Evolutionary conservation across 1,140 invertebrate species (phyloP), one percentile per base, ranked within the genome.

Genomic region (Popillia japonica): DNA sequence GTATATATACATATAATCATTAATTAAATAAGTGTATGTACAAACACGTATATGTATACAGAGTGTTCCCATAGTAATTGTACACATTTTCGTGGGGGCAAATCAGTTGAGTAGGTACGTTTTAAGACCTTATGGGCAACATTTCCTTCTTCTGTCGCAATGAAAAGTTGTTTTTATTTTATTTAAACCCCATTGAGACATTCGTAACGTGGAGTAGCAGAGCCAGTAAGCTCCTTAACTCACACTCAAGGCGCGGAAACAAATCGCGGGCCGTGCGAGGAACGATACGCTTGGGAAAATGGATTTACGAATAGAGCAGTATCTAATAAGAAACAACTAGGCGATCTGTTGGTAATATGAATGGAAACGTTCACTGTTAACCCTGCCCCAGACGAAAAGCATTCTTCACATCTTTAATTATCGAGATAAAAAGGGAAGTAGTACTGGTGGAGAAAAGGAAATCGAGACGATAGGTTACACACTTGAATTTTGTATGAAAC

Each of bases 21-120:
- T 81, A 82, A 80, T 82, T 79, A 82, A 81, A 81, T 76, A 79
- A 81, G 80, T 82, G 81, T n/a, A n/a, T n/a, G n/a, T n/a, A n/a
- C n/a, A n/a, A n/a, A n/a, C n/a, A n/a, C n/a, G n/a, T n/a, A n/a
- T n/a, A n/a, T n/a, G n/a, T n/a, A n/a, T n/a, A n/a, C n/a, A n/a
- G n/a, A n/a, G n/a, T n/a, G n/a, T n/a, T n/a, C n/a, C n/a, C n/a
- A n/a, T n/a, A n/a, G n/a, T n/a, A n/a, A n/a, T n/a, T n/a, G n/a
- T n/a, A n/a, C n/a, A n/a, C n/a, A n/a, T n/a, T n/a, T n/a, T n/a
- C n/a, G n/a, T n/a, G n/a, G n/a, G n/a, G n/a, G n/a, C n/a, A n/a
- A n/a, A n/a, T n/a, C n/a, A n/a, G n/a, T n/a, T n/a, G n/a, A 48
- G 17, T n/a, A 48, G 17, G 44, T 48, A n/a, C 44, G 44, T 48